Conservation (phyloP, 1,140 invertebrate genomes). For the Cecropterus lyciades region DNA sequence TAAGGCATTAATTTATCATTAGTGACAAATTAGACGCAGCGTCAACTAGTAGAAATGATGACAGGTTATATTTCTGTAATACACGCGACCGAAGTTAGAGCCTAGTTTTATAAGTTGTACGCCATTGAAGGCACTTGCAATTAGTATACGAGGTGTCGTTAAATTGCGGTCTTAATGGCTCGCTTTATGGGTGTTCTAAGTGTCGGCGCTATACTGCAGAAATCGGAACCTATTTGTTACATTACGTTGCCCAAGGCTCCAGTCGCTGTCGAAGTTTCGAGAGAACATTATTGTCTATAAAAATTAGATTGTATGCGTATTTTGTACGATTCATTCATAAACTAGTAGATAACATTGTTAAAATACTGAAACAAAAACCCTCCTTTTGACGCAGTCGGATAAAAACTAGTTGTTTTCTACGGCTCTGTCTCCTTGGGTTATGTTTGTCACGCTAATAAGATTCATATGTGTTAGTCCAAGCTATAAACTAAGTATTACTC, state of each 20-base stretch:
- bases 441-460: too few species aligned
- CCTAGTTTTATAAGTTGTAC: slow-evolving; percentile 17
- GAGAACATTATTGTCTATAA: neutral
- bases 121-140: slow-evolving; percentile 41
- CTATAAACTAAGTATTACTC: too few species aligned
- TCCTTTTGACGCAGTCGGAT: too few species aligned
- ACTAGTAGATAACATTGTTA: too few species aligned
- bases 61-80: slow-evolving; percentile 1
- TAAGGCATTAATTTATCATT: neutral
- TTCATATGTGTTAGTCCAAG: too few species aligned
- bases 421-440: too few species aligned
- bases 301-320: neutral
- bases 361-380: too few species aligned
- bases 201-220: slow-evolving; percentile 10
- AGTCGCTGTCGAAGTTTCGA: neutral
- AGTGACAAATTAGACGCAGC: neutral
- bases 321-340: too few species aligned
- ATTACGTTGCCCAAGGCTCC: neutral
- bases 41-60: neutral
- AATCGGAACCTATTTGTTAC: slow-evolving; percentile 22
- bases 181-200: slow-evolving; percentile 49
- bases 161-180: slow-evolving; percentile 47
- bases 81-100: neutral
- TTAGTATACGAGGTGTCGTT: slow-evolving; percentile 56
- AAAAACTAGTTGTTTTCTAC: too few species aligned